These are phyloP conservation scores for Grammomys dolichurus DNA, from an alignment of 2,113 vertebrate species.

Conservation along the genomic window DNA sequence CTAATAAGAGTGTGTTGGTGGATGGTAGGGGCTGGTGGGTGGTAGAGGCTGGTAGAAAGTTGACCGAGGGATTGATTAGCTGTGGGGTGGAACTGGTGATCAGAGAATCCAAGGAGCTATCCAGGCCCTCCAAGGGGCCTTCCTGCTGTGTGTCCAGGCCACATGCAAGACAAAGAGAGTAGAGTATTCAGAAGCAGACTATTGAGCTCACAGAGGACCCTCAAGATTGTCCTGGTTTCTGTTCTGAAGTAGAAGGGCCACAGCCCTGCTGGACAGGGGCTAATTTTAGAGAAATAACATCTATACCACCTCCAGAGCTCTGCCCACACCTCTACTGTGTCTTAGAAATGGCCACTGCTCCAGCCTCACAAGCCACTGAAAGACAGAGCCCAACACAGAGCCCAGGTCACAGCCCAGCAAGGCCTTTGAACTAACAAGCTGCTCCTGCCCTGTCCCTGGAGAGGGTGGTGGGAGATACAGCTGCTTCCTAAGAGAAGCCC, in stretches of 20 bases:
- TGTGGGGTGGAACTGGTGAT: not conserved
- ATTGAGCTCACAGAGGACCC: not conserved
- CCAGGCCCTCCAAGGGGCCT: not conserved
- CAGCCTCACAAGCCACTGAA: not conserved
- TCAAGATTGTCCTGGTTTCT: not conserved
- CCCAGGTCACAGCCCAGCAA: not conserved
- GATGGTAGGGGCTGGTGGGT: not conserved
- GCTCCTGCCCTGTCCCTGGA: not conserved
- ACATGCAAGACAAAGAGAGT: fast-evolving
- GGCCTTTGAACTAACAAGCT: not conserved
- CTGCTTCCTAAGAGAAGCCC: not conserved
- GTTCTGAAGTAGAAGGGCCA: not conserved
- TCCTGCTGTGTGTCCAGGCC: not conserved
- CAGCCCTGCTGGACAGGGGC: too few relatives aligned
- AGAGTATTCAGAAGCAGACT: not conserved
- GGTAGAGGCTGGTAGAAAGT: not conserved
- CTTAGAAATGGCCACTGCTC: not conserved
- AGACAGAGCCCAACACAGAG: too few relatives aligned
- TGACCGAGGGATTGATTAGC: not conserved
- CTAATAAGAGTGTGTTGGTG: not conserved
- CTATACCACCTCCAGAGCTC: not conserved
- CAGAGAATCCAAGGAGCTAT: too few relatives aligned
- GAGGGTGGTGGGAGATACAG: not conserved
- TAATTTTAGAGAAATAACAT: not conserved
- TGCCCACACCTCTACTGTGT: not conserved